These are phyloP conservation scores for Istiophorus platypterus DNA, from an alignment of 2,113 vertebrate genomes.

Conservation along the genomic window DNA sequence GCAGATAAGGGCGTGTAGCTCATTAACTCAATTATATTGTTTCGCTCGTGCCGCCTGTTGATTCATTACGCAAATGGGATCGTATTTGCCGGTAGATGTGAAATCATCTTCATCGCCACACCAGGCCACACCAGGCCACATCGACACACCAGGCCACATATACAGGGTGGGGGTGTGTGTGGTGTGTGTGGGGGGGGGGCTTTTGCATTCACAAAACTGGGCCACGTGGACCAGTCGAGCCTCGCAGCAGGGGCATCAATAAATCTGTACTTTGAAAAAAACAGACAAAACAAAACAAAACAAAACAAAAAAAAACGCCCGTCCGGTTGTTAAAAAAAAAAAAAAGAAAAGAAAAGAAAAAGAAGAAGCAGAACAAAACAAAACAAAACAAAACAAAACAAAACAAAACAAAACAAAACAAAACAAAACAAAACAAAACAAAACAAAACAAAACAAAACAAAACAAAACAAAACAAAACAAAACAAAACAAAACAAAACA, in stretches of 20 bases:
- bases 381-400: slow-evolving; percentile 38
- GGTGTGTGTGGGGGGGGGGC: too few relatives aligned
- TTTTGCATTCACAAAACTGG: slow-evolving; percentile 28
- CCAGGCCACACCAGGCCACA: slow-evolving; percentile 5
- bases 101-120: slow-evolving; percentile 44
- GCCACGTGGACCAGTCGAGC: slow-evolving; percentile 31
- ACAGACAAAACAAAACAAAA: not conserved
- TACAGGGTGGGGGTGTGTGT: not conserved
- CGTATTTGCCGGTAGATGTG: slow-evolving; percentile 46
- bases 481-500: slow-evolving; percentile 27
- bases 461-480: not conserved
- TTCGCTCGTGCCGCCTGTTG: slow-evolving; percentile 53
- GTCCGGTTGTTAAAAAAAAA: slow-evolving; percentile 23
- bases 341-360: not conserved
- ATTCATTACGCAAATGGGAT: slow-evolving; percentile 54
- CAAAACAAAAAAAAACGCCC: not conserved
- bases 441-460: not conserved
- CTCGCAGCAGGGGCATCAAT: slow-evolving; percentile 55
- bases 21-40: slow-evolving; percentile 73
- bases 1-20: slow-evolving; percentile 74
- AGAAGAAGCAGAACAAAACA: not conserved
- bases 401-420: too few relatives aligned
- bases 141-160: slow-evolving; percentile 7
- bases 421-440: too few relatives aligned
- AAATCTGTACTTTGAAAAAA: slow-evolving; percentile 51